These are phyloP conservation scores for Oreochromis grahami DNA, from an alignment of 2,797 vertebrate genomes.

Conservation along the genomic window DNA sequence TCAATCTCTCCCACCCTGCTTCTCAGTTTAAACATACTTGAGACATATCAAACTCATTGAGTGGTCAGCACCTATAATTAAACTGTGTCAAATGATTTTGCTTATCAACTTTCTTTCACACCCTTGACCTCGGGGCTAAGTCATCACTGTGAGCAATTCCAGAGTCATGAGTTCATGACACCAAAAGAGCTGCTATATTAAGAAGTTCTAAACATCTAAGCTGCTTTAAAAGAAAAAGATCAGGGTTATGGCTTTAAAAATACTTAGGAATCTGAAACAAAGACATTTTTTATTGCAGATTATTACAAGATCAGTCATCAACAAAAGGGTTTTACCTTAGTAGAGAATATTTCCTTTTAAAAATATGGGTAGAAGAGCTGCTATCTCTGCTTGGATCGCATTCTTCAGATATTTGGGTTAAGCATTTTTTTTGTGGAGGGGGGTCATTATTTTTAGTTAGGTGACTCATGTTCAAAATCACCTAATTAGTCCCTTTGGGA, in stretches of 20 bases:
- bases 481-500: slow-evolving; percentile 72
- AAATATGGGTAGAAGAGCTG: slow-evolving; percentile 1
- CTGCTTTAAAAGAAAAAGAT: not conserved
- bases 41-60: slow-evolving; percentile 38
- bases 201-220: not conserved
- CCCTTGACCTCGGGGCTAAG: not conserved
- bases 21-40: slow-evolving; percentile 23
- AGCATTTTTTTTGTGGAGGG: not conserved
- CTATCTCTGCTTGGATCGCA: not conserved
- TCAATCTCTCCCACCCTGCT: not conserved
- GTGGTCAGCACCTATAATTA: slow-evolving; percentile 6
- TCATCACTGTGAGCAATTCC: not conserved
- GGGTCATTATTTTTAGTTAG: slow-evolving; percentile 40
- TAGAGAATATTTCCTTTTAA: not conserved
- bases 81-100: not conserved
- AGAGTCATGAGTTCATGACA: not conserved
- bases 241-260: not conserved
- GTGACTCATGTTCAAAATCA: slow-evolving; percentile 51
- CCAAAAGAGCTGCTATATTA: not conserved
- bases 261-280: not conserved
- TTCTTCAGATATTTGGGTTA: slow-evolving; percentile 52
- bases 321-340: not conserved
- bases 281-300: not conserved
- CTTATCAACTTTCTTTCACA: not conserved
- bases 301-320: not conserved